Evolutionary conservation across 2,888 invertebrate genomes (phyloP).

Genomic region (Arctia plantaginis): DNA sequence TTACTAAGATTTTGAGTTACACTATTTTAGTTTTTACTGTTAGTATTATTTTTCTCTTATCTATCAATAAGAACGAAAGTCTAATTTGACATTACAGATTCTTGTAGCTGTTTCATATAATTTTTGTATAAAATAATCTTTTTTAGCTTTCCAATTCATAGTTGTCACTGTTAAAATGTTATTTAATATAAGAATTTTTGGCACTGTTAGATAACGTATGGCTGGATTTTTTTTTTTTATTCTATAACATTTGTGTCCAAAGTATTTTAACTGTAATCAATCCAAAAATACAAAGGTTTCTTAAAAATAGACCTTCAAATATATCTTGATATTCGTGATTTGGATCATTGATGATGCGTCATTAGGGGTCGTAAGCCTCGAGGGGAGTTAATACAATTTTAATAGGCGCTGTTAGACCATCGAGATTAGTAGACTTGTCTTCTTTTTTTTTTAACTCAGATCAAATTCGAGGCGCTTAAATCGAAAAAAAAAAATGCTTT

Average conservation of each 20-base stretch:
- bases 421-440: slow-evolving; percentile 9
- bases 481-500: slow-evolving; percentile 1
- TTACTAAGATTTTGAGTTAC: too few species aligned
- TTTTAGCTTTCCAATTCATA: too few species aligned
- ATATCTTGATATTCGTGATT: slow-evolving; percentile 51
- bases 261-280: too few species aligned
- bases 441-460: slow-evolving; percentile 5
- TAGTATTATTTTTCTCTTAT: background rate
- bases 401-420: slow-evolving; percentile 58
- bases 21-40: background rate
- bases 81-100: too few species aligned
- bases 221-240: too few species aligned
- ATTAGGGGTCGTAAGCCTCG: slow-evolving; percentile 62
- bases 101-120: too few species aligned
- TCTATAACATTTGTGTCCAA: too few species aligned
- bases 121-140: too few species aligned
- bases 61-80: background rate
- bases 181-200: too few species aligned
- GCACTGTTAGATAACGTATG: too few species aligned
- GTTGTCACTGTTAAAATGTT: too few species aligned
- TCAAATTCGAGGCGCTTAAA: slow-evolving; percentile 8
- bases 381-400: slow-evolving; percentile 69
- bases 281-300: background rate
- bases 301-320: background rate
- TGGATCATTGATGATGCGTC: slow-evolving; percentile 62